Evolutionary conservation across 2,888 invertebrate genomes (phyloP).

Genomic region (Chironomus riparius): DNA sequence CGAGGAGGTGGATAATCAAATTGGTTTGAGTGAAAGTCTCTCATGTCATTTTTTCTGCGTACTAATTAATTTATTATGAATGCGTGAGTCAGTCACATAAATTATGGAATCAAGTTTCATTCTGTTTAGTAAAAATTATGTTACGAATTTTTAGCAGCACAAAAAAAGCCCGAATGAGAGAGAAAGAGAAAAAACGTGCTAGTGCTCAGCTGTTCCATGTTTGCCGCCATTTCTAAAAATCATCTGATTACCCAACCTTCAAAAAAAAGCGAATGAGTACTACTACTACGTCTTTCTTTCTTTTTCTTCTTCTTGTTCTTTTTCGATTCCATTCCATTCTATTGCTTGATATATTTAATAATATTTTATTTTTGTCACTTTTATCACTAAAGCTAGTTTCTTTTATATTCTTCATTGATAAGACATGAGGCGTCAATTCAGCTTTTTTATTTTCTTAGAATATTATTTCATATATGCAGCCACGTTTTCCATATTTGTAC

Average conservation of each 20-base stretch:
- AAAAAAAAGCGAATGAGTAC: background rate
- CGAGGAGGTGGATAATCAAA: background rate
- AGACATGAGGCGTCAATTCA: background rate
- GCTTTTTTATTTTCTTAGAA: background rate
- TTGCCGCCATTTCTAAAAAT: conserved; percentile 24
- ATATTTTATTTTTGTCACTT: background rate
- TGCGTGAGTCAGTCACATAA: conserved; percentile 17
- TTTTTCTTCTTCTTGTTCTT: background rate
- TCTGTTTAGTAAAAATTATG: background rate
- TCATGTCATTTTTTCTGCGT: conserved; percentile 5
- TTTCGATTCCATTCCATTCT: background rate
- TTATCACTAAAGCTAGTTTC: background rate
- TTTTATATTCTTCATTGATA: background rate
- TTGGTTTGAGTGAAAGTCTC: background rate
- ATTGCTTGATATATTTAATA: background rate
- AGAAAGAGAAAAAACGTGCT: conserved; percentile 14
- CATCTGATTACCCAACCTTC: conserved; percentile 23
- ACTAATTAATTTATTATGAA: conserved; percentile 18
- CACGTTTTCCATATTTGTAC: background rate
- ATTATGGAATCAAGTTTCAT: background rate
- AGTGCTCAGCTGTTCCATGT: conserved; percentile 20
- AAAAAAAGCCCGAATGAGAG: background rate
- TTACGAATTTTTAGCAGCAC: background rate
- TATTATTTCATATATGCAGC: background rate
- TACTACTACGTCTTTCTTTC: background rate